A percentile compares a stretch with the other conserved stretches of the same genome.
These are phyloP conservation scores for Drosophila lacicola DNA, from an alignment of 2,888 invertebrate species.

Conservation along the genomic window DNA sequence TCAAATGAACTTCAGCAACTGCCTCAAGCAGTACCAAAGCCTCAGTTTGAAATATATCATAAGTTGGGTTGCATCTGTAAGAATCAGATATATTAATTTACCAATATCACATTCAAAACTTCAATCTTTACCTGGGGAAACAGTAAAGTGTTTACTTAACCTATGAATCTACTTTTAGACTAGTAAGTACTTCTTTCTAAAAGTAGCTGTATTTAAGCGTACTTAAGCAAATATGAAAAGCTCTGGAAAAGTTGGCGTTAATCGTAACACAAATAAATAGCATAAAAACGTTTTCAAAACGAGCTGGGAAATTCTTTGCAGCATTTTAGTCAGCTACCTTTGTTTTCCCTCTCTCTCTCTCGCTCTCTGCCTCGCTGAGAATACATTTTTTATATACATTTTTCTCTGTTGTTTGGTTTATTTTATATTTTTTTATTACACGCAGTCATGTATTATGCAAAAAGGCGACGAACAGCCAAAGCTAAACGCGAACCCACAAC, in stretches of 20 bases:
- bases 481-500: conserved; percentile 52
- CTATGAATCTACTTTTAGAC: neutral
- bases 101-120: too few species aligned
- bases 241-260: conserved; percentile 45
- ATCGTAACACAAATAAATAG: conserved; percentile 72
- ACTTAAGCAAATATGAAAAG: conserved; percentile 28
- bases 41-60: too few species aligned
- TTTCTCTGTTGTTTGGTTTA: neutral
- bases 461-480: conserved; percentile 26
- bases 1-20: neutral
- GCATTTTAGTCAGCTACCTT: conserved; percentile 38
- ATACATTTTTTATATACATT: neutral
- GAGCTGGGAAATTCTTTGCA: conserved; percentile 67
- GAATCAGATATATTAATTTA: too few species aligned
- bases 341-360: neutral
- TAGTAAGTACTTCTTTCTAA: too few species aligned
- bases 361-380: too few species aligned
- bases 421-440: conserved; percentile 36
- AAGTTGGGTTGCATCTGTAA: too few species aligned
- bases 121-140: too few species aligned
- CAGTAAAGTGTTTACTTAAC: neutral
- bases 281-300: conserved; percentile 71
- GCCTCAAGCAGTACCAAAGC: too few species aligned
- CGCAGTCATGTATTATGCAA: conserved; percentile 59
- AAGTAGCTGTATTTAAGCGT: neutral